Base-by-base conservation (phyloP, 2,888 invertebrate species). In the Timema podura region DNA sequence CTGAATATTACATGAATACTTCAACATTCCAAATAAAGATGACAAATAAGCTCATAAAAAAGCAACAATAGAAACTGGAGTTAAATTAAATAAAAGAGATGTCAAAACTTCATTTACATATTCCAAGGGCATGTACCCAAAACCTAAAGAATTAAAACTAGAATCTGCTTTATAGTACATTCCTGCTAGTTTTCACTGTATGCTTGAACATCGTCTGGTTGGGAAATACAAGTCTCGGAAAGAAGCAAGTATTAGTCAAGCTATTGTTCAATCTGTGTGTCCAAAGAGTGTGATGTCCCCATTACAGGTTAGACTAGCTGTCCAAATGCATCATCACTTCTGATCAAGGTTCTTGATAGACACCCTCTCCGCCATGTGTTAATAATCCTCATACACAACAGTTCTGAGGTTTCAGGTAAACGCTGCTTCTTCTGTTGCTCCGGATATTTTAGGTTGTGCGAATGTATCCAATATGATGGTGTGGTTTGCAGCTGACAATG, bases 401-500 rank as follows among this genome's bases (percentile, higher is more conserved):
- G 57, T 57, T n/a, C 57, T 57, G 13, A 13, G 57, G 15, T 57
- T 57, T 30, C 6, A n/a, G 15, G 57, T 8, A 57, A 57, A 57
- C n/a, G 57, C 57, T 16, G 15, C 57, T 16, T n/a, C 6, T 16
- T 57, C 5, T 11, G 57, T 57, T 16, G 13, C 57, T 9, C 57
- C 57, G 8, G 57, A 57, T n/a, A 5, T 5, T n/a, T 57, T 57
- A 57, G 13, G 57, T 57, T 16, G 57, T 57, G 57, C 30, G 16
- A 57, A 5, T 6, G 30, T n/a, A n/a, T 57, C 57, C n/a, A 57
- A 57, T 57, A n/a, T 57, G 57, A 57, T 57, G 13, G 6, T 57
- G 54, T 13, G n/a, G 57, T 57, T 57, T 57, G 57, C 57, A 57
- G 57, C 57, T 16, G 57, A 57, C 57, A 57, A 57, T 57, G 57